A percentile compares a stretch with the other conserved stretches of the same genome.
Evolutionary conservation across 2,113 vertebrate genomes (phyloP).

Genomic region (Syngnathus scovelli): DNA sequence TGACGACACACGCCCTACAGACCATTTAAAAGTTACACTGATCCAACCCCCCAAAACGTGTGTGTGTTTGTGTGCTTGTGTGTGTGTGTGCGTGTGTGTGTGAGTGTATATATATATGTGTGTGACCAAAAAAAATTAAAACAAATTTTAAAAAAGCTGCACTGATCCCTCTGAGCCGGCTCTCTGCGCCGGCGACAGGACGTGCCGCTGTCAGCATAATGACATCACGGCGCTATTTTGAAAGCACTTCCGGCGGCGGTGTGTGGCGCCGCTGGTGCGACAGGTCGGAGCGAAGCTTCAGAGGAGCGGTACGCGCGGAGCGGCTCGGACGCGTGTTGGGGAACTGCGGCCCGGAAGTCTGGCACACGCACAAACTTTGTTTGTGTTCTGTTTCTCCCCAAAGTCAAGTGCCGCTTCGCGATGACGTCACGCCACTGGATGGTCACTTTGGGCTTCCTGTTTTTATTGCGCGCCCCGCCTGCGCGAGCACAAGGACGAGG

Average conservation of each 20-base stretch:
- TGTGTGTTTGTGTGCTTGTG: too few relatives aligned
- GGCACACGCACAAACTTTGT: not conserved
- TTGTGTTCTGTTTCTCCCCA: not conserved
- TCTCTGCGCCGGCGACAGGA: too few relatives aligned
- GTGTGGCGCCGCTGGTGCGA: not conserved
- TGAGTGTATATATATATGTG: too few relatives aligned
- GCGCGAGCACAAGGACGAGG: not conserved
- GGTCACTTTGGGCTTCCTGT: not conserved
- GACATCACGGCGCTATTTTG: not conserved
- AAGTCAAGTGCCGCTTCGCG: not conserved
- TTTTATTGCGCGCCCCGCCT: not conserved
- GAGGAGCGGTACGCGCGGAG: not conserved
- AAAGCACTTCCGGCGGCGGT: not conserved
- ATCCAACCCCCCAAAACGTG: too few relatives aligned
- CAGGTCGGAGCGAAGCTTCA: not conserved
- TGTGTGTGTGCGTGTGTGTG: too few relatives aligned
- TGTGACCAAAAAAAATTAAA: too few relatives aligned
- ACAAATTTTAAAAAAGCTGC: too few relatives aligned
- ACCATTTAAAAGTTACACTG: too few relatives aligned
- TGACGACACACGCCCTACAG: not conserved
- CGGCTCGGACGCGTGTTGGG: not conserved
- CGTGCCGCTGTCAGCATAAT: too few relatives aligned
- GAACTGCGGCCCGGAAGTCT: not conserved
- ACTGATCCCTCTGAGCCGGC: too few relatives aligned
- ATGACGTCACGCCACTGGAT: slow-evolving; percentile 4